Base-by-base conservation (phyloP, 2,113 vertebrate species). In the Dasyornis broadbenti region DNA sequence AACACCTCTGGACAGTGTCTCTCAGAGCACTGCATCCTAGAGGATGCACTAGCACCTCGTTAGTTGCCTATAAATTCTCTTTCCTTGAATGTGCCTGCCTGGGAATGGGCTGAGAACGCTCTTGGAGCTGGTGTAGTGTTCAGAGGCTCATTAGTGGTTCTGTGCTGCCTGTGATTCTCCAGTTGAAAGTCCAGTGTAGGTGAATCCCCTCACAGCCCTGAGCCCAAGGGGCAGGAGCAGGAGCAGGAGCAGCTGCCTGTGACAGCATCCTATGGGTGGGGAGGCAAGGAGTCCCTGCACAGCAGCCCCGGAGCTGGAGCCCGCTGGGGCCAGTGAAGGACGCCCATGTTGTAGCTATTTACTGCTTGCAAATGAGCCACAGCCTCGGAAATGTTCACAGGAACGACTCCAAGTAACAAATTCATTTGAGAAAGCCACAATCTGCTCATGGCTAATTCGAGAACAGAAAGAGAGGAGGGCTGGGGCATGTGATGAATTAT, bases 371-470 rank as follows among this genome's bases (percentile, higher is more conserved):
- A 69, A 84, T 9, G 50, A 89, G 23, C 24, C 65, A 39, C 69
- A 73, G 84, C 54, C 64, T 22, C 19, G 49, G 84, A 84, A 84
- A 23, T 61, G 54, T 73, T 93, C 90, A 52, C 84, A 86, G 94
- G 54, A 95, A 91, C 0, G 1, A 42, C 77, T 94, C 59, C 81
- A 91, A 91, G 87, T 22, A 77, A 57, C 54, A 66, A 84, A 93
- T 13, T 61, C 40, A 15, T 89, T 61, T 0, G 5, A 93, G 69
- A 93, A 94, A 94, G 60, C 22, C 1, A 2, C 90, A 91, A 84
- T 91, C 90, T 95, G 84, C 87, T 95, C 60, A 5, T 47, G 50
- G 84, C 39, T 95, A 93, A 91, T 89, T 94, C 3, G 1, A 93
- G 92, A 93, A 84, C 60, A 61, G 81, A 65, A 53, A 89, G 60